A percentile compares a stretch with the other conserved stretches of the same genome.
phyloP scores from a whole-genome alignment of 2,797 vertebrate genomes.

The Falco berigora region DNA sequence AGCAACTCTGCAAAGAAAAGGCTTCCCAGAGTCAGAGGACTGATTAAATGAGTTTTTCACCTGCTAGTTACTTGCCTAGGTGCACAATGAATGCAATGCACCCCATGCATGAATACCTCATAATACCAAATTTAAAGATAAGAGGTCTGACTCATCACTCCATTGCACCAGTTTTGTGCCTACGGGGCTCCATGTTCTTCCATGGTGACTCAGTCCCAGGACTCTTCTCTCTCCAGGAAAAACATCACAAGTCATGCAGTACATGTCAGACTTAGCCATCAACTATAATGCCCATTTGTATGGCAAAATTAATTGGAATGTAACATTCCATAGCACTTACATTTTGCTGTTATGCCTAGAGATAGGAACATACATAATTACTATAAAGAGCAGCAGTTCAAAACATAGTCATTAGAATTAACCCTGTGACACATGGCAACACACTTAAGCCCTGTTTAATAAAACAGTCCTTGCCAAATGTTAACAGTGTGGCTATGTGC shows the following conservation, averaged over 20 bases:
- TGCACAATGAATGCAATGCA: not conserved
- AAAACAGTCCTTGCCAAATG: not conserved
- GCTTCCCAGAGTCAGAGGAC: not conserved
- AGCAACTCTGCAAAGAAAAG: not conserved
- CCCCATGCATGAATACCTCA: not conserved
- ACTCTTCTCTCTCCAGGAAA: constrained; percentile 40
- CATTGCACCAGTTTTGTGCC: constrained; percentile 22
- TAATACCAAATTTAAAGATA: not conserved
- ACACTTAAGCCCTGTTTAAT: not conserved
- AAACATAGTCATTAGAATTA: not conserved
- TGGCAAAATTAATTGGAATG: constrained; percentile 17
- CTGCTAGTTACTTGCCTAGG: not conserved
- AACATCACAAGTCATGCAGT: constrained; percentile 44
- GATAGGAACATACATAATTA: not conserved
- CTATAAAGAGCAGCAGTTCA: not conserved
- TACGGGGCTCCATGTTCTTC: constrained; percentile 23
- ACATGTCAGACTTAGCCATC: constrained; percentile 25
- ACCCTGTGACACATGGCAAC: not conserved
- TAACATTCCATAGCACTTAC: not conserved
- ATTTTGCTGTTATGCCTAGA: not conserved
- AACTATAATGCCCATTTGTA: not conserved
- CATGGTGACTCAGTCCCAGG: constrained; percentile 51
- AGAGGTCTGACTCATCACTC: constrained; percentile 51
- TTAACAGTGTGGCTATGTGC: not conserved
- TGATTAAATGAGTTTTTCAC: not conserved